Conservation (phyloP, 2,888 invertebrate species). For the Microctonus aethiopoides region DNA sequence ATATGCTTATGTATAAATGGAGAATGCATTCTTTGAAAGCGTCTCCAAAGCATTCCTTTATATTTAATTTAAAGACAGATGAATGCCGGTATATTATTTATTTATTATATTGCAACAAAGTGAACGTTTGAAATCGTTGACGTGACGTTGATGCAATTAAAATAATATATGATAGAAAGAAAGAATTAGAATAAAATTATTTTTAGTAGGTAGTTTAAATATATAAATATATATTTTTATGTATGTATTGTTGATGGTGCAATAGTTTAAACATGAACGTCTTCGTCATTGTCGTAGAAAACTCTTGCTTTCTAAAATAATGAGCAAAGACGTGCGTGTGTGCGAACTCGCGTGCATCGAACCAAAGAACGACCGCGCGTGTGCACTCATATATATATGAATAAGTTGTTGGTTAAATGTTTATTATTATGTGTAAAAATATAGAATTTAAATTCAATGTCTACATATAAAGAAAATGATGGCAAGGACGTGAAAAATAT, state of each 20-base stretch:
- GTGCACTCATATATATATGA: neutral
- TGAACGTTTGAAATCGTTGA: neutral
- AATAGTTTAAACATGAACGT: slow-evolving; percentile 24
- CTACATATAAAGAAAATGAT: neutral
- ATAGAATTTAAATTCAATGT: neutral
- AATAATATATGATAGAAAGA: neutral
- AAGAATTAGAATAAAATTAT: neutral
- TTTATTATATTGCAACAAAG: neutral
- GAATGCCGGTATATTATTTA: neutral
- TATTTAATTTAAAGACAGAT: neutral
- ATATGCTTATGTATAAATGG: neutral
- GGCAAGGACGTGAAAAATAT: neutral
- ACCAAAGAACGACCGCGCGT: neutral
- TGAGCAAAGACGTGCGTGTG: slow-evolving; percentile 45
- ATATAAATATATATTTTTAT: neutral
- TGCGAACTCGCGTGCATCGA: slow-evolving; percentile 31
- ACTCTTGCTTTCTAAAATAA: slow-evolving; percentile 57
- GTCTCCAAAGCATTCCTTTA: no score
- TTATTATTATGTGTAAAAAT: neutral
- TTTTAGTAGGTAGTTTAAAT: neutral
- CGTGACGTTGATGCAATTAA: neutral
- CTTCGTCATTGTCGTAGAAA: slow-evolving; percentile 31
- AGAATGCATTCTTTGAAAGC: no score
- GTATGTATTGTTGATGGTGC: neutral
- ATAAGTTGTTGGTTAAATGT: neutral